phyloP scores from a whole-genome alignment of 2,888 invertebrate species.

The Acholoe squamosa region DNA sequence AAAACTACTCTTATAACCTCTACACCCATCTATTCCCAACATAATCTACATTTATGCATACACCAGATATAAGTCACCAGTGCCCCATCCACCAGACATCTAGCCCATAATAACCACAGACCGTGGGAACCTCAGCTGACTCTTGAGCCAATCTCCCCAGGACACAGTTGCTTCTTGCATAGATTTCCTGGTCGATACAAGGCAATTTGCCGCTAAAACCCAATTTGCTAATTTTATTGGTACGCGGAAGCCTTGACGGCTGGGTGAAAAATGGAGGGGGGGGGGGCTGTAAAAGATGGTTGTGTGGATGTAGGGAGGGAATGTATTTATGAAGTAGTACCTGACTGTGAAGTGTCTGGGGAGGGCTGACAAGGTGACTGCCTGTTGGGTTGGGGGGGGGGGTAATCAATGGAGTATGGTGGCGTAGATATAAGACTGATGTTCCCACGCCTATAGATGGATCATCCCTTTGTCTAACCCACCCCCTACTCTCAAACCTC shows the following conservation, averaged over 20 bases:
- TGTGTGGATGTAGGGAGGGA: too few species aligned
- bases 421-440: background rate
- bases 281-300: too few species aligned
- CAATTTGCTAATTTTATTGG: constrained; percentile 31
- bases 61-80: too few species aligned
- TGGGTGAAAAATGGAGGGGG: too few species aligned
- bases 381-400: background rate
- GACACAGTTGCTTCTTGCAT: background rate
- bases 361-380: background rate
- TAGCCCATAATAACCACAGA: too few species aligned
- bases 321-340: too few species aligned
- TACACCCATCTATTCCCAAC: too few species aligned
- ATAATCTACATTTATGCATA: too few species aligned
- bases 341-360: background rate
- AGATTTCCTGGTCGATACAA: background rate
- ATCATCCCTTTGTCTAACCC: constrained; percentile 14
- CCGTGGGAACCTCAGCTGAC: background rate
- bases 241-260: too few species aligned
- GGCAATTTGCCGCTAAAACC: constrained; percentile 30
- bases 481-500: background rate
- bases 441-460: background rate
- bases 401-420: constrained; percentile 9
- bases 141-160: background rate
- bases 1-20: too few species aligned
- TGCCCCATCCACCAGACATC: too few species aligned